A percentile compares a stretch with the other conserved stretches of the same genome.
Conservation (phyloP, 2,888 invertebrate species). For the Melanargia galathea region DNA sequence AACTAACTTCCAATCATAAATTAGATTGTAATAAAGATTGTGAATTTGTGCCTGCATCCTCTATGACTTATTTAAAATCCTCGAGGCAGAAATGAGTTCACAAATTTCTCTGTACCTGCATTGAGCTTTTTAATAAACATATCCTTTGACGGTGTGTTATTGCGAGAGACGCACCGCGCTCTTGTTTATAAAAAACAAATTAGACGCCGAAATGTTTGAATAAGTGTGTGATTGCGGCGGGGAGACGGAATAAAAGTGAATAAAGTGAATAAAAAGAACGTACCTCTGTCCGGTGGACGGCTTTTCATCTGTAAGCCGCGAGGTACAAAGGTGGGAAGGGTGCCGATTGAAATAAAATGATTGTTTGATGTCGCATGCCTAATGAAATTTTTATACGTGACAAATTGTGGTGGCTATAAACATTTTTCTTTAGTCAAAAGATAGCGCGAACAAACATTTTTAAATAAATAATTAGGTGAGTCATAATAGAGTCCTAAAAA, state of each 20-base stretch:
- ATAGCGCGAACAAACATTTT: no score
- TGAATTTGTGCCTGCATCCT: background rate
- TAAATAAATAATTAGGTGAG: no score
- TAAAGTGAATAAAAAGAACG: conserved; percentile 43
- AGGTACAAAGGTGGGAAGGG: conserved; percentile 35
- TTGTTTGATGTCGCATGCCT: conserved; percentile 11
- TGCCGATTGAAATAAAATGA: conserved; percentile 40
- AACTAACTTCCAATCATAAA: no score
- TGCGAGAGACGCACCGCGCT: conserved; percentile 54
- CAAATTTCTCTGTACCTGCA: conserved; percentile 34
- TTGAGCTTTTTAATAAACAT: conserved; percentile 37
- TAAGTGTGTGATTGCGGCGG: conserved; percentile 77
- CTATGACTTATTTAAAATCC: background rate
- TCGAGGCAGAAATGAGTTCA: background rate
- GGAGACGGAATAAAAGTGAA: conserved; percentile 39
- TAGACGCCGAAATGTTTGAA: conserved; percentile 72
- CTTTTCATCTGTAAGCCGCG: conserved; percentile 39
- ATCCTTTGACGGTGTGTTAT: conserved; percentile 58
- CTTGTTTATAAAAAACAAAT: conserved; percentile 68
- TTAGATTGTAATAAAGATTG: background rate
- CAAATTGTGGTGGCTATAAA: background rate
- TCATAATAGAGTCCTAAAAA: no score
- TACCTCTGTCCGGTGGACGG: conserved; percentile 25
- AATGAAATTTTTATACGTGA: conserved; percentile 15
- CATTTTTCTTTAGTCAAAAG: no score